Evolutionary conservation across 2,797 vertebrate genomes (phyloP), one percentile per base, ranked within the genome.

Genomic region (Liparis tanakae): DNA sequence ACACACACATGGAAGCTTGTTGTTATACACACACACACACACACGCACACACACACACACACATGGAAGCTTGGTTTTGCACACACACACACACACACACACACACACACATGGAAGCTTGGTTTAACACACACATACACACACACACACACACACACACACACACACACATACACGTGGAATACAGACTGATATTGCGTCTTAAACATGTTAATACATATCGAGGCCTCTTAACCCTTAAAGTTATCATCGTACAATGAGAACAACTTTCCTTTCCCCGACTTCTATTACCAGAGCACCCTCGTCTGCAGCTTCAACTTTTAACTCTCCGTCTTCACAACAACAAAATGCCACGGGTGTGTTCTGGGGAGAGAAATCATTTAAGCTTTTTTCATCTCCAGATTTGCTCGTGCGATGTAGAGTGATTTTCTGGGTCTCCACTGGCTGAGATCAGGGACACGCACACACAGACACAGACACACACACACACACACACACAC

Each of bases 391-490:
- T 83, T 30, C 60, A 75, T 81, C 65, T 80, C 44, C 51, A 72
- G 51, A 82, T 80, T 85, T 79, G 33, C 67, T 70, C 30, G 34
- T 41, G 67, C 63, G 57, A 10, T 70, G 69, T 68, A 17, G 59
- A 86, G 61, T 70, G 78, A 85, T 88, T 90, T 85, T 88, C 43
- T 80, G 10, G 13, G 41, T 72, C 78, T 90, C 78, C 57, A 34
- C 54, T 60, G 67, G 60, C 71, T 2, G 25, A 66, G 80, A 71
- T 72, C 71, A 63, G 25, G 25, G 25, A 30, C 25, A 30, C 25
- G 4, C 25, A 30, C 25, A 30, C 25, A 30, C 25, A n/a, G n/a
- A 30, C 25, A 30, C 25, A 30, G 2, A 30, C 25, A 30, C 25
- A 30, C 25, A 30, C 25, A 30, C 25, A 30, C 25, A 30, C 25